phyloP scores from a whole-genome alignment of 2,888 invertebrate genomes.

The Mythimna albipuncta region DNA sequence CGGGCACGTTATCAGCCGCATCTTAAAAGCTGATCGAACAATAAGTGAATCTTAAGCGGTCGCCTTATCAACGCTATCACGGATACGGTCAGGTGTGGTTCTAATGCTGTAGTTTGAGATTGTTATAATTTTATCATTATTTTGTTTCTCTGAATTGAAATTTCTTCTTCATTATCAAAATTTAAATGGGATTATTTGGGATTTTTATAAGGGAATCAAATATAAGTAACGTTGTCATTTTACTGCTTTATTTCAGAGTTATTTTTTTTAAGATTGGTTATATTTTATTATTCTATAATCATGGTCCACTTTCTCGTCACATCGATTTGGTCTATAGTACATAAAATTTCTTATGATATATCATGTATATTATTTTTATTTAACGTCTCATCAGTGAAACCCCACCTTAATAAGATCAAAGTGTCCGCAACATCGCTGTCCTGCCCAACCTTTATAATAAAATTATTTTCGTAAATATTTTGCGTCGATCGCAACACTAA shows the following conservation, averaged over 20 bases:
- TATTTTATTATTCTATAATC: no score
- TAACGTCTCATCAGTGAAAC: conserved; percentile 60
- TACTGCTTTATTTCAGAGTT: not conserved
- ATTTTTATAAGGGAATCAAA: not conserved
- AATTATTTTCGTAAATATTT: conserved; percentile 85
- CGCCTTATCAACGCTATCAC: conserved; percentile 82
- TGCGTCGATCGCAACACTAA: conserved; percentile 76
- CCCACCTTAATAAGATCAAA: conserved; percentile 78
- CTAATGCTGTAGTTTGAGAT: conserved; percentile 30
- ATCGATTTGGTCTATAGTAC: not conserved
- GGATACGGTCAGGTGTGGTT: conserved; percentile 61
- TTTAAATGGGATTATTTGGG: not conserved
- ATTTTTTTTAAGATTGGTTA: not conserved
- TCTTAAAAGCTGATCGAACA: conserved; percentile 88
- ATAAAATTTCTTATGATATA: not conserved
- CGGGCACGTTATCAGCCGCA: conserved; percentile 80
- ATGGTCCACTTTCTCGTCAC: not conserved
- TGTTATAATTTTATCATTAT: not conserved
- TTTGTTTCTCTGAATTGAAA: not conserved
- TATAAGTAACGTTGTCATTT: not conserved
- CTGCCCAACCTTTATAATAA: conserved; percentile 69
- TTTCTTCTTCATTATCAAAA: no score
- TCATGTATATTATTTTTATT: not conserved
- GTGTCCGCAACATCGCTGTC: conserved; percentile 72
- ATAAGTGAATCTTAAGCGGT: conserved; percentile 89